Evolutionary conservation across 2,113 vertebrate genomes (phyloP), one percentile per base, ranked within the genome.

Genomic region (Myotis davidii): DNA sequence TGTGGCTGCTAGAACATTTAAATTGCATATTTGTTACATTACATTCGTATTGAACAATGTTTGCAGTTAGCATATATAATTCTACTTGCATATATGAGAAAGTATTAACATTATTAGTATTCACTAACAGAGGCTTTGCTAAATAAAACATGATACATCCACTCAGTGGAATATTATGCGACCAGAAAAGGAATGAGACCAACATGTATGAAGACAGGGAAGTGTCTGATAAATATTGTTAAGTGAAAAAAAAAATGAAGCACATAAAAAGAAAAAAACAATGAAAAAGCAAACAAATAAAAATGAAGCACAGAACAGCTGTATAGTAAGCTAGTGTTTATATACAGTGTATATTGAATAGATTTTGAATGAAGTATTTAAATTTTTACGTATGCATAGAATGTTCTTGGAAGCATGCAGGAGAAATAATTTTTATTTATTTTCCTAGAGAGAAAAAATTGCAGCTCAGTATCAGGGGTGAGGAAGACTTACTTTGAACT

Each of bases 401-500:
- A 65, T 92, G 72, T 87, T 81, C 67, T 32, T 72, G 13, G 42
- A 88, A 82, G 50, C 27, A 79, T 69, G 14, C 9, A 81, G 13
- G n/a, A 88, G 20, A 84, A 72, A 87, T 93, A 59, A n/a, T 65
- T 72, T 84, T 84, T 61, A 73, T 6, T 59, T 88, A 73, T 67
- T 87, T 13, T 81, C 70, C 32, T 73, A 69, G 37, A 95, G 42
- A 56, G 39, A 84, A 6, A 64, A 94, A 83, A 48, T 65, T 37
- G 27, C 45, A 39, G 8, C 25, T 94, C 52, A 70, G 12, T 81
- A 50, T 52, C 4, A 73, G 48, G 21, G 27, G 11, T 73, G 25
- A 18, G 32, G 59, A 76, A 85, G 82, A 64, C 92, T 85, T 72
- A 74, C 85, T 91, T 95, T 89, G 78, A 93, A 64, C 5, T 79